Evolutionary conservation across 2,797 vertebrate genomes (phyloP), one percentile per base, ranked within the genome.

Genomic region (Spinus olivaceus): DNA sequence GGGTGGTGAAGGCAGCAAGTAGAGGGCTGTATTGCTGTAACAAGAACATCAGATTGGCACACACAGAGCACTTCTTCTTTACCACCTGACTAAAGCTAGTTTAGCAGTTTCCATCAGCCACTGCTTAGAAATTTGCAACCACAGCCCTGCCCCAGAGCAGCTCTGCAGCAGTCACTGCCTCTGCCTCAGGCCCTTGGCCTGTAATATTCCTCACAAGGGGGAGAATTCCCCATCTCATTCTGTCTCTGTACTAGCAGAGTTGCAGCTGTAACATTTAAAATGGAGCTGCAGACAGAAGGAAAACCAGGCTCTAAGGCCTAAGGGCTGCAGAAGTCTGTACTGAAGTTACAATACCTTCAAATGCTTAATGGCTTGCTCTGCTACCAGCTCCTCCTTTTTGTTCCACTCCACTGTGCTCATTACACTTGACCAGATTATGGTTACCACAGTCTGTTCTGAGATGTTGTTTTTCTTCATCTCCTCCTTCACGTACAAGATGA

Each of bases 351-450:
- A 28, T 97, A 99, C 99, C 99, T 99, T 99, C 98, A 99, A 99
- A 98, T 98, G 99, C 98, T 99, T 99, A 98, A 99, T 99, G 98
- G 99, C 99, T 99, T 99, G 99, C 97, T 99, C 99, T 60, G 98
- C 99, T 97, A 99, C 99, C 94, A 99, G 98, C 98, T 99, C 99
- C 97, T 99, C 99, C 78, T 99, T 99, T 97, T 99, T 99, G 98
- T 99, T 99, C 99, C 99, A 99, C 88, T 99, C 99, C 88, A 99
- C 99, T 0, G 97, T 98, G 97, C 99, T 99, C 99, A 99, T 99
- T 37, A 99, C 98, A 78, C 99, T 99, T 67, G 98, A 98, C 99
- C 99, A 99, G 85, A 99, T 97, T 88, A 99, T 99, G 91, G 98
- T 92, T 66, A 99, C 99, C 97, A 99, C 99, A 13, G 98, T 97